These are phyloP conservation scores for Pachyramphus minor DNA, from an alignment of 2,113 vertebrate species.

Conservation along the genomic window DNA sequence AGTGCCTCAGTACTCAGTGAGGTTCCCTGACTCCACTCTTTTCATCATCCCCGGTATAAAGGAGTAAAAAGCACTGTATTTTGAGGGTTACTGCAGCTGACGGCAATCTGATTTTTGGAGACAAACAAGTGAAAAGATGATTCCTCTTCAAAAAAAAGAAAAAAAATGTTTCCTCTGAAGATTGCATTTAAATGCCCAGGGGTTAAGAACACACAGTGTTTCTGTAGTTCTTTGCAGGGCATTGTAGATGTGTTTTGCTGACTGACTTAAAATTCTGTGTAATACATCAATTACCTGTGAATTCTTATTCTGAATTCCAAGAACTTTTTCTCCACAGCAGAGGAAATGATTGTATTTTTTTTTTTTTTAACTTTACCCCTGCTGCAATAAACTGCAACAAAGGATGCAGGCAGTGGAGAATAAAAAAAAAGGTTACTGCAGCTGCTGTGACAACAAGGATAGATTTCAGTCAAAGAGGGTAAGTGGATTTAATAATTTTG, in stretches of 20 bases:
- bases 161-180: neutral
- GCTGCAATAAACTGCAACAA: neutral
- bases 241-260: neutral
- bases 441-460: neutral
- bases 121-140: neutral
- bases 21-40: neutral
- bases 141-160: neutral
- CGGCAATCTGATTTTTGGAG: neutral
- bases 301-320: conserved; percentile 20
- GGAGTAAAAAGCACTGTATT: neutral
- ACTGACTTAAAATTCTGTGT: conserved; percentile 12
- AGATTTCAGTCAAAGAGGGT: neutral
- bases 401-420: neutral
- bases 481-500: conserved; percentile 2
- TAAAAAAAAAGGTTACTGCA: neutral
- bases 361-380: neutral
- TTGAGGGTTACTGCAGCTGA: neutral
- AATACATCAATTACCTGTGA: neutral
- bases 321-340: neutral
- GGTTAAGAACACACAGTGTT: neutral
- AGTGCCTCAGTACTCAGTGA: neutral
- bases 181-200: neutral
- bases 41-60: neutral
- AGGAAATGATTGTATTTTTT: neutral
- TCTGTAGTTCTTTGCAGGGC: neutral